Percentiles rank a stretch among this genome's conserved stretches.
Conservation (phyloP, 1,140 invertebrate species). For the Xylocopa sonorina region DNA sequence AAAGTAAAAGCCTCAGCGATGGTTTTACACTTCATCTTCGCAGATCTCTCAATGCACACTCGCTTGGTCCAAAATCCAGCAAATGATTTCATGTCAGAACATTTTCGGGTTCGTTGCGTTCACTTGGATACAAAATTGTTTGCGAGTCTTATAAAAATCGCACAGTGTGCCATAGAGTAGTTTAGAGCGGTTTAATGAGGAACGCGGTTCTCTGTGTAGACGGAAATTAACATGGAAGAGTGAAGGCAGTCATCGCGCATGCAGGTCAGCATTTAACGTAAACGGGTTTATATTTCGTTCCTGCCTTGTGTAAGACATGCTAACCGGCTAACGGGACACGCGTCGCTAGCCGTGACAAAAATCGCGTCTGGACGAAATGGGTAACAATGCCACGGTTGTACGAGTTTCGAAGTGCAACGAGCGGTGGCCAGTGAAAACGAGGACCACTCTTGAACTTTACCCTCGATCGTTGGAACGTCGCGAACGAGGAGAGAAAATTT, state of each 20-base stretch:
- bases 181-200: not conserved
- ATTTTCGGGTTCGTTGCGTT: no score
- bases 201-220: conserved; percentile 7
- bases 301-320: conserved; percentile 45
- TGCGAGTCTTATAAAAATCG: not conserved
- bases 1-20: no score
- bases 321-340: conserved; percentile 59
- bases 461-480: no score
- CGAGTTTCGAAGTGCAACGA: not conserved
- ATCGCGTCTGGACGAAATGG: conserved; percentile 40
- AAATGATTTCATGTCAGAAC: no score
- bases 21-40: no score
- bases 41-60: no score
- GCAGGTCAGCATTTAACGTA: conserved; percentile 49
- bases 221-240: conserved; percentile 28
- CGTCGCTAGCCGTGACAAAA: conserved; percentile 50
- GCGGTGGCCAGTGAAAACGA: no score
- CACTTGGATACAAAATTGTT: no score
- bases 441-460: no score
- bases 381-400: not conserved
- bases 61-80: no score
- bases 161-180: not conserved
- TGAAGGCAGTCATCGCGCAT: conserved; percentile 32
- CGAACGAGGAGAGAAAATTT: not conserved
- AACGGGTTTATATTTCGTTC: conserved; percentile 60